Evolutionary conservation across 2,888 invertebrate genomes (phyloP).

Genomic region (Brachypalpus laphriformis): DNA sequence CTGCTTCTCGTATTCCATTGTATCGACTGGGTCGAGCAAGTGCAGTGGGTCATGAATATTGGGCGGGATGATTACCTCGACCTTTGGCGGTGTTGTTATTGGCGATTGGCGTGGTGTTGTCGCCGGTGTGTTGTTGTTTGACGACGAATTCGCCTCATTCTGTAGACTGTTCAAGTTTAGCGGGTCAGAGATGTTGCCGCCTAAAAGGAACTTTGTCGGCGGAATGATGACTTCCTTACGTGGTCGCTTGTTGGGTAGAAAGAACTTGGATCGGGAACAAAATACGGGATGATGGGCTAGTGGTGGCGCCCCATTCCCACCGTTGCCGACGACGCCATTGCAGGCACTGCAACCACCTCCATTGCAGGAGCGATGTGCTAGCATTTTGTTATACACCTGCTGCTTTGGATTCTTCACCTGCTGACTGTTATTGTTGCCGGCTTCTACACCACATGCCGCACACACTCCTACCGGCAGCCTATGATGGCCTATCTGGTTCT

Average conservation of each 20-base stretch:
- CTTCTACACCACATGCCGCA: conserved; percentile 61
- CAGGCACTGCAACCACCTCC: conserved; percentile 55
- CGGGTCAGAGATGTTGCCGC: conserved; percentile 97
- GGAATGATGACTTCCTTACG: conserved; percentile 91
- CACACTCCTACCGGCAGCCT: conserved; percentile 54
- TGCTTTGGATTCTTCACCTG: conserved; percentile 76
- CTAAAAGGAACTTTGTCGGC: conserved; percentile 94
- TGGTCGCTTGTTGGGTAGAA: conserved; percentile 88
- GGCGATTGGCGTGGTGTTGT: conserved; percentile 92
- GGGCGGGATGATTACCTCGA: conserved; percentile 96
- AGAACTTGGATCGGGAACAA: conserved; percentile 86
- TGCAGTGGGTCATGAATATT: conserved; percentile 96
- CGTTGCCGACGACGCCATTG: conserved; percentile 55
- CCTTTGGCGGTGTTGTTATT: conserved; percentile 85
- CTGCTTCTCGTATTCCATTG: conserved; percentile 92
- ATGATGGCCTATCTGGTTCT: conserved; percentile 79
- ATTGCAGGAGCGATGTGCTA: conserved; percentile 75
- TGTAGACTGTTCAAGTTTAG: conserved; percentile 95
- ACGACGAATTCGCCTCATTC: conserved; percentile 92
- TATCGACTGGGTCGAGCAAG: conserved; percentile 90
- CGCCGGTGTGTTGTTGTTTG: conserved; percentile 89
- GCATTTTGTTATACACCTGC: conserved; percentile 80
- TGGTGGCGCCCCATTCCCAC: conserved; percentile 59
- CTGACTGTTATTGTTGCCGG: conserved; percentile 60
- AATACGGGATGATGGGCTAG: conserved; percentile 76